phyloP scores from a whole-genome alignment of 2,888 invertebrate genomes.

The Pycnomerus fuliginosus region DNA sequence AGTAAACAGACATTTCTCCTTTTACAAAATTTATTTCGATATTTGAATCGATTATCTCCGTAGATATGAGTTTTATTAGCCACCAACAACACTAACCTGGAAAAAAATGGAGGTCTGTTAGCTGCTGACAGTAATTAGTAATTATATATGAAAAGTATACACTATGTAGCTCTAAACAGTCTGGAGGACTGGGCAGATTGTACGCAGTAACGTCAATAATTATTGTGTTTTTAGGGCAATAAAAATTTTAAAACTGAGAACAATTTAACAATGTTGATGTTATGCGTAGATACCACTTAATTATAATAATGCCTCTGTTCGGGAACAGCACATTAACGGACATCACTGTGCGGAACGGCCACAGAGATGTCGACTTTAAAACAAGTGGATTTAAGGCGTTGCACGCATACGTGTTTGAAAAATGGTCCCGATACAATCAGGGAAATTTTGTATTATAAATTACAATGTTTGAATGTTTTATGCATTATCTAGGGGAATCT shows the following conservation, averaged over 20 bases:
- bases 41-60: no score
- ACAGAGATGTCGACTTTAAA: constrained; percentile 28
- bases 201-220: constrained; percentile 17
- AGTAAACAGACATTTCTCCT: no score
- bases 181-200: constrained; percentile 3
- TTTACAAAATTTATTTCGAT: no score
- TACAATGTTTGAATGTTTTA: constrained; percentile 39
- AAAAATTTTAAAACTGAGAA: constrained; percentile 32
- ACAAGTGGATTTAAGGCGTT: constrained; percentile 29
- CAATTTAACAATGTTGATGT: constrained; percentile 42
- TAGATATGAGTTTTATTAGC: no score
- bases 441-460: constrained; percentile 38
- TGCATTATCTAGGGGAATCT: constrained; percentile 34
- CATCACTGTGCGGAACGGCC: constrained; percentile 40
- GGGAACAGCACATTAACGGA: constrained; percentile 39
- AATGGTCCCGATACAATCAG: constrained; percentile 35
- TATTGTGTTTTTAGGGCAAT: constrained; percentile 19
- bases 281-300: constrained; percentile 42
- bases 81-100: no score
- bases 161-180: no score
- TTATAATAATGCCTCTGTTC: constrained; percentile 41
- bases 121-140: no score
- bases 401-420: constrained; percentile 30
- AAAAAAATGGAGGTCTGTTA: no score
- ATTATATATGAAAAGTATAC: no score